These are phyloP conservation scores for Cryptosula pallasiana DNA, from an alignment of 2,888 invertebrate species.

Conservation along the genomic window DNA sequence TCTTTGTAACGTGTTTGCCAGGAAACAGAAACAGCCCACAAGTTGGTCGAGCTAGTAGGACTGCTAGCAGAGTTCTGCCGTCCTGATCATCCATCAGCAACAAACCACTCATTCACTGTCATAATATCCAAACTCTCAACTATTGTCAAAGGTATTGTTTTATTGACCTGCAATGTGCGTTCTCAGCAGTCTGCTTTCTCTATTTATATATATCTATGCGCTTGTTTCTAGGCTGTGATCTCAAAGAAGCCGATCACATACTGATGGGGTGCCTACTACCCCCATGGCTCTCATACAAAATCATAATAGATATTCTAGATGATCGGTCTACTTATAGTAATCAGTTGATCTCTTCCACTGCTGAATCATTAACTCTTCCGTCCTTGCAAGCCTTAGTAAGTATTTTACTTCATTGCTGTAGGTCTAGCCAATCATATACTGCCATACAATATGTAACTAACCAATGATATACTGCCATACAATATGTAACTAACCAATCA, in stretches of 20 bases:
- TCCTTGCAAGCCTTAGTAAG: not conserved
- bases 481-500: no score
- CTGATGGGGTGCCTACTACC: not conserved
- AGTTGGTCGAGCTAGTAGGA: not conserved
- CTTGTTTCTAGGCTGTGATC: not conserved
- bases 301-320: not conserved
- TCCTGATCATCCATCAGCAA: not conserved
- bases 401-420: no score
- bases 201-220: no score
- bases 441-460: no score
- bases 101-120: not conserved
- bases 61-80: not conserved
- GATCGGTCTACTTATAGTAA: not conserved
- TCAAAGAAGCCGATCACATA: not conserved
- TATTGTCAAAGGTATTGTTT: no score
- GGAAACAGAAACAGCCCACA: not conserved
- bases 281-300: not conserved
- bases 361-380: not conserved
- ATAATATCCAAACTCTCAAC: no score
- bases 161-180: no score
- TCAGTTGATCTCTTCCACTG: not conserved
- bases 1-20: not conserved
- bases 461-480: no score
- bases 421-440: no score
- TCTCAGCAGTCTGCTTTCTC: no score